A percentile compares a stretch with the other conserved stretches of the same genome.
Conservation (phyloP, 2,797 vertebrate genomes). For the Bradypodion ventrale region DNA sequence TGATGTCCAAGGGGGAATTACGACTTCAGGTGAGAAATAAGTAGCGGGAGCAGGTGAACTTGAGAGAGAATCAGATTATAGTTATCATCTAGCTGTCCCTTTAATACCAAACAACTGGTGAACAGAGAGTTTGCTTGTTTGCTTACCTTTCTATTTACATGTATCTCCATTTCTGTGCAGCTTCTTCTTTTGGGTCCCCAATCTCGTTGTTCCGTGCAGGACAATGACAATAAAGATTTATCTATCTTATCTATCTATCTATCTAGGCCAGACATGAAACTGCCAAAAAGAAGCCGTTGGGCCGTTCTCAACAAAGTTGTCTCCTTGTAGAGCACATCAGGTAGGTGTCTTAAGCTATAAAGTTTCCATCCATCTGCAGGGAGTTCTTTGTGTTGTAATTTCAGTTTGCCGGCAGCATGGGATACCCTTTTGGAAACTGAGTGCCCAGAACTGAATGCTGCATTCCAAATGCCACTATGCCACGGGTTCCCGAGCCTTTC, state of each 20-base stretch:
- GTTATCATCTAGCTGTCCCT: conserved; percentile 68
- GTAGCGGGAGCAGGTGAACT: conserved; percentile 73
- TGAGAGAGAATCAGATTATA: conserved; percentile 69
- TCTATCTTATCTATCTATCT: no score
- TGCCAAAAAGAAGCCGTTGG: no score
- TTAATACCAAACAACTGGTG: conserved; percentile 62
- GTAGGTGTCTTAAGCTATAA: conserved; percentile 45
- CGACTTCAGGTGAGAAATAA: conserved; percentile 75
- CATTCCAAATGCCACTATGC: no score
- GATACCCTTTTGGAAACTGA: not conserved
- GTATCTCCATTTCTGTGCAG: no score
- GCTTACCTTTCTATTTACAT: no score
- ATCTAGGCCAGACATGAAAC: no score
- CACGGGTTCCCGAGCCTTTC: no score
- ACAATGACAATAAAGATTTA: no score
- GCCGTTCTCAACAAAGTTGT: no score
- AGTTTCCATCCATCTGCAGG: not conserved
- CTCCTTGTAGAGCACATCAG: conserved; percentile 40
- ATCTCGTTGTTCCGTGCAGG: no score
- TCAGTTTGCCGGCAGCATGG: not conserved
- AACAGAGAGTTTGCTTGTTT: no score
- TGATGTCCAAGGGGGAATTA: conserved; percentile 76
- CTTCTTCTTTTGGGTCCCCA: no score
- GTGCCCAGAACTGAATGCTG: not conserved
- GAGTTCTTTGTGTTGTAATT: not conserved